Evolutionary conservation across 1,140 invertebrate species (phyloP), one percentile per base, ranked within the genome.

Genomic region (Lucilia cuprina): DNA sequence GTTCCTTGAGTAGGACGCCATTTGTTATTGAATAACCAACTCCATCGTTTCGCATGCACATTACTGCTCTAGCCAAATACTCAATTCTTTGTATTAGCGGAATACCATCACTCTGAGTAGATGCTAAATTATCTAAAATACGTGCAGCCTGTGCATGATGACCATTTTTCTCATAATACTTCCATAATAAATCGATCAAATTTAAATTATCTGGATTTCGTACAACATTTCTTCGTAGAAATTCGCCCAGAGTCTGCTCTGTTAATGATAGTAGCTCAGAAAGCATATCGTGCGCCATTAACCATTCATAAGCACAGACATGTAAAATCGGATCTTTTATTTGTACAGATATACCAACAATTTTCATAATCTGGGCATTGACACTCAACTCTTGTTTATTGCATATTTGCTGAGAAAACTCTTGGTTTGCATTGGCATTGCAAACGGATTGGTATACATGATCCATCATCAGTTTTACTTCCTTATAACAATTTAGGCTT

Each of bases 61-160:
- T 96, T 70, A 99, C 96, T n/a, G 98, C 98, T 86, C 97, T 93
- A 2, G 97, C 97, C 87, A 99, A 92, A 92, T 99, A 99, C 88
- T 96, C 95, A 47, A 99, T 94, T 78, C 98, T 94, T 89, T 98
- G 93, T 14, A 93, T 91, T 41, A 96, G 91, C 1, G 92, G 92
- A 85, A 96, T 92, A 34, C 92, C 93, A 25, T 93, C 92, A 47
- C 94, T 96, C 65, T 94, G 94, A 89, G 95, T 95, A 55, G 96
- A 96, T 14, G 98, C 97, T 82, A 99, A 92, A 86, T 95, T 95
- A 84, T 97, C 94, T 0, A 99, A 92, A 83, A 99, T 97, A 87
- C 96, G 95, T 3, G 98, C 98, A n/a, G 98, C 98, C 12, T 96
- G 96, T 10, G 95, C 94, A 91, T 98, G 98, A 90, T 99, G 97